Evolutionary conservation across 2,113 vertebrate species (phyloP), one percentile per base, ranked within the genome.

Genomic region (Stictonetta naevosa): DNA sequence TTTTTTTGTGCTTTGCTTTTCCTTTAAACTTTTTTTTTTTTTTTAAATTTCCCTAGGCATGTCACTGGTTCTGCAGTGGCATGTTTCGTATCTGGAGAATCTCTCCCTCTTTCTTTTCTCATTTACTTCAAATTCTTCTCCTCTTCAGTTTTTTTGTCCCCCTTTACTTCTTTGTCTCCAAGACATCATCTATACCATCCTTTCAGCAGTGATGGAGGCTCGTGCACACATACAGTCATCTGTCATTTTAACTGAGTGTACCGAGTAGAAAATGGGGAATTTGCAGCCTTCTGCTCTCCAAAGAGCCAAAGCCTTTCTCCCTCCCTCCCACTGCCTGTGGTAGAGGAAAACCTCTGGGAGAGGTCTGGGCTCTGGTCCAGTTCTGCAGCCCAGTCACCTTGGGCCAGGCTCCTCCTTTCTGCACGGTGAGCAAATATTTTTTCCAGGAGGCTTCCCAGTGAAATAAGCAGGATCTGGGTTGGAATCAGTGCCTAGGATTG

Each of bases 221-320:
- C 1, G 0, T 26, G 77, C 40, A 81, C 25, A 40, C 79, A 74
- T 12, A 26, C 26, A 80, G 36, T 86, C 71, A 79, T 92, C 92
- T 87, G 81, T 92, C 88, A 91, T 83, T 91, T 86, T 73, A 96
- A 92, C 86, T 69, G 71, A 88, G 77, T 11, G 0, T 56, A 58
- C 62, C 22, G 58, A 23, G 44, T 62, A 89, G 93, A 66, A 31
- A 92, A 93, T 55, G 63, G 91, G 88, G 92, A 94, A 95, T 92
- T 89, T 40, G 53, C 93, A 84, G 86, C 88, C 95, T 95, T 88
- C 95, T 96, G 96, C 74, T 97, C 92, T 86, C 86, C 63, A 3
- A 75, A 90, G 92, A 92, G 73, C 73, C 55, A 93, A 69, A 29
- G 10, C 33, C 56, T 52, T 31, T 68, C 36, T 71, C 58, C n/a